Evolutionary conservation across 2,113 vertebrate species (phyloP).

Genomic region (Caretta caretta): DNA sequence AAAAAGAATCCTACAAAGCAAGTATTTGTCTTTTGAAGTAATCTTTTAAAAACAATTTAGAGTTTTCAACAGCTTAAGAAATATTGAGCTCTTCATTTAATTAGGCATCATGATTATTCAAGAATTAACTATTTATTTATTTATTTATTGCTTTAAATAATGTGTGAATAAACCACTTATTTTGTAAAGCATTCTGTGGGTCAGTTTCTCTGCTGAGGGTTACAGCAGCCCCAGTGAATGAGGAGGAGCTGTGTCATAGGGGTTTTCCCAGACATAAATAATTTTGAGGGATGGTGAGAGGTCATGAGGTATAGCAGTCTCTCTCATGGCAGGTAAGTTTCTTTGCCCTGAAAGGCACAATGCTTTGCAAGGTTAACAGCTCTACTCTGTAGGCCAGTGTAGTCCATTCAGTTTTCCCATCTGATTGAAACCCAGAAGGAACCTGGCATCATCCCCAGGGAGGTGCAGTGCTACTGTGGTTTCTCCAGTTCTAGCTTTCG

Average conservation of each 20-base stretch:
- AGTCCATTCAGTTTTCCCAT: neutral
- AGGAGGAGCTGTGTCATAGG: neutral
- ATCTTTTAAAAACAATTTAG: neutral
- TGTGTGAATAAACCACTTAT: neutral
- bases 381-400: rapidly evolving
- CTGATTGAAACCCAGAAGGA: neutral
- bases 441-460: neutral
- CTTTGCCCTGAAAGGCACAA: neutral
- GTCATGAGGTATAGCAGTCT: neutral
- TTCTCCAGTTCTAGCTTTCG: neutral
- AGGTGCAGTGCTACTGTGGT: neutral
- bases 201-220: neutral
- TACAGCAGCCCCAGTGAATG: neutral
- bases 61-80: neutral
- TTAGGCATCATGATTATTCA: neutral
- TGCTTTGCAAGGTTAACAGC: neutral
- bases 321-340: neutral
- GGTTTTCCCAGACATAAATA: neutral
- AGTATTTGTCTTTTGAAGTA: neutral
- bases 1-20: neutral
- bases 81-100: neutral
- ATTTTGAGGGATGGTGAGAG: neutral
- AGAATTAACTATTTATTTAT: neutral
- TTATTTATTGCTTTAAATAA: neutral
- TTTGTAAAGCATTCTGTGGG: neutral